A percentile compares a stretch with the other conserved stretches of the same genome.
Evolutionary conservation across 2,888 invertebrate genomes (phyloP).

Genomic region (Habroteleia sp.): DNA sequence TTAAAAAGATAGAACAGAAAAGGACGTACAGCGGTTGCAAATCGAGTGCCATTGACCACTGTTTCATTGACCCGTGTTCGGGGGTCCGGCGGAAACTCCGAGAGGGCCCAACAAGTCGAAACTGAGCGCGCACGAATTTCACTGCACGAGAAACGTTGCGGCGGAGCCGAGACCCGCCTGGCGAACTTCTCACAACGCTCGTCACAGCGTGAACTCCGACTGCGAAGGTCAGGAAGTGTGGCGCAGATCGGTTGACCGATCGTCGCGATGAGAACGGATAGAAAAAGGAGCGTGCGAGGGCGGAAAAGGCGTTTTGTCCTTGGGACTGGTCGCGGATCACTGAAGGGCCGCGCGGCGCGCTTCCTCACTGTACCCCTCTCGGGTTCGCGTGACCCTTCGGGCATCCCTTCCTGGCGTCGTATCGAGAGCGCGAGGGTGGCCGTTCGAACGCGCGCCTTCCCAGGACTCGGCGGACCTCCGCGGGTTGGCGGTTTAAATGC

Average conservation of each 20-base stretch:
- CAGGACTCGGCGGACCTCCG: constrained; percentile 71
- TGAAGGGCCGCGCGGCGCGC: constrained; percentile 35
- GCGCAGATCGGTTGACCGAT: not conserved
- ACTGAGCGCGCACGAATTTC: constrained; percentile 11
- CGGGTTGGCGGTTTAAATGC: constrained; percentile 77
- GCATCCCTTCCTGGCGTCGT: constrained; percentile 51
- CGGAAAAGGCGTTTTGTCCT: constrained; percentile 50
- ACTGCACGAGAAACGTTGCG: constrained; percentile 5
- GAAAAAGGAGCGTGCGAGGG: constrained; percentile 16
- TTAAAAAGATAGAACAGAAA: too few relatives aligned
- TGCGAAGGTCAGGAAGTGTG: not conserved
- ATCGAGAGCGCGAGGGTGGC: constrained; percentile 52
- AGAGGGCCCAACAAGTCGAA: not conserved
- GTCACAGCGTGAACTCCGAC: constrained; percentile 6
- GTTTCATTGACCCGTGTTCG: too few relatives aligned
- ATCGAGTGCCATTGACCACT: too few relatives aligned
- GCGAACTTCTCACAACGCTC: not conserved
- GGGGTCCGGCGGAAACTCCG: not conserved
- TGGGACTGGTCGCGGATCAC: constrained; percentile 40
- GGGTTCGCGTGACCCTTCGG: constrained; percentile 45
- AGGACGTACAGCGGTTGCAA: too few relatives aligned
- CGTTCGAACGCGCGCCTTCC: constrained; percentile 64
- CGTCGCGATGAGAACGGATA: constrained; percentile 1
- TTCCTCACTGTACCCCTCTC: constrained; percentile 39
- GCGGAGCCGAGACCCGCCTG: not conserved